These are phyloP conservation scores for Drosophila sproati DNA, from an alignment of 1,140 invertebrate genomes.

Conservation along the genomic window DNA sequence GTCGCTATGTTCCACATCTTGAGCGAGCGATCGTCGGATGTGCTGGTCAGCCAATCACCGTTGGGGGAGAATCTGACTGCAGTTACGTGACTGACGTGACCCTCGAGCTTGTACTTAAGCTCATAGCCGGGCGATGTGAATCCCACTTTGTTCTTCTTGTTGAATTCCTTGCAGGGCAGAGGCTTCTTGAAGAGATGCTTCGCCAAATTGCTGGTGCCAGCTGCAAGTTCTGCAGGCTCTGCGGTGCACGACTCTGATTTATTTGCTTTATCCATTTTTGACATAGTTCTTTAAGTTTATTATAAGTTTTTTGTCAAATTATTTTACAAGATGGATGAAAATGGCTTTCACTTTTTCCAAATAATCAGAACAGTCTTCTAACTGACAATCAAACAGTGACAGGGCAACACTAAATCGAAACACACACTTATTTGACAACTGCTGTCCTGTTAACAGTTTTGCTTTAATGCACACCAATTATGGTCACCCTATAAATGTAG, in stretches of 20 bases:
- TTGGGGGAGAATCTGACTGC: slow-evolving; percentile 42
- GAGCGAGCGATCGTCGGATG: slow-evolving; percentile 44
- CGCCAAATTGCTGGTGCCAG: background rate
- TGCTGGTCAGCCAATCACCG: slow-evolving; percentile 46
- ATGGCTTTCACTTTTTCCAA: background rate
- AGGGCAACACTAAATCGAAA: background rate
- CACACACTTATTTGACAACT: too few relatives aligned
- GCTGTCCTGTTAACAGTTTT: background rate
- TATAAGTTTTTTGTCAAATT: background rate
- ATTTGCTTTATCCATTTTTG: background rate
- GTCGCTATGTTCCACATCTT: slow-evolving; percentile 55
- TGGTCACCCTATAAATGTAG: background rate
- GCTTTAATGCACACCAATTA: background rate
- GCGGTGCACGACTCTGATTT: background rate
- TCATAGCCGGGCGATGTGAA: slow-evolving; percentile 37
- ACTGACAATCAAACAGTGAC: background rate
- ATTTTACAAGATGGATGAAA: background rate
- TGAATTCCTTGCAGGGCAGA: background rate
- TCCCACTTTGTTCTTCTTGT: background rate
- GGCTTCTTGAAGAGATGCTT: slow-evolving; percentile 42
- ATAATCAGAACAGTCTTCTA: background rate
- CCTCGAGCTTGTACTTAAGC: slow-evolving; percentile 25
- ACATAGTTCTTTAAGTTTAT: background rate
- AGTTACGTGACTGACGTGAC: slow-evolving; percentile 34
- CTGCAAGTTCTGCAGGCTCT: background rate